Percentiles rank a stretch among this genome's conserved stretches.
These are phyloP conservation scores for Uria lomvia DNA, from an alignment of 2,113 vertebrate species.

Conservation along the genomic window DNA sequence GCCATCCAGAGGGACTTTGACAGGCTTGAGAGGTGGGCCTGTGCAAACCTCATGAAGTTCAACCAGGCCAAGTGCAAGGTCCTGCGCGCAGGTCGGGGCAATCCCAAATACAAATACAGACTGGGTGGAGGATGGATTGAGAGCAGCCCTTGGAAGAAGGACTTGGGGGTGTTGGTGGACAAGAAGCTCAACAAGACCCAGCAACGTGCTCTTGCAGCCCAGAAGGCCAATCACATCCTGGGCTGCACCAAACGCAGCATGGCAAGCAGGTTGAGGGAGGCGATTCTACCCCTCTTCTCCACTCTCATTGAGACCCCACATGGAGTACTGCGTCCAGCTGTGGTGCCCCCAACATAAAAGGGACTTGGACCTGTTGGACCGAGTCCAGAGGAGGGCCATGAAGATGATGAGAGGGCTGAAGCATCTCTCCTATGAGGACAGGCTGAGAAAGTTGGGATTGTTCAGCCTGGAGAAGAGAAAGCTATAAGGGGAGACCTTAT, in stretches of 20 bases:
- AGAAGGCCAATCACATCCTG: not conserved
- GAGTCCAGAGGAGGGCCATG: not conserved
- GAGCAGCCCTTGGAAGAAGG: not conserved
- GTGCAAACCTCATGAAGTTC: not conserved
- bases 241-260: not conserved
- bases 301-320: not conserved
- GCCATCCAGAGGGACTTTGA: not conserved
- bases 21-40: not conserved
- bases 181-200: not conserved
- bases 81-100: not conserved
- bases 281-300: not conserved
- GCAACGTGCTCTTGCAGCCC: not conserved
- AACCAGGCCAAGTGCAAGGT: not conserved
- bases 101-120: not conserved
- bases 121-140: not conserved
- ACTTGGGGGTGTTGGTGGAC: not conserved
- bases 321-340: not conserved
- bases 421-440: not conserved
- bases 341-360: not conserved
- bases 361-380: not conserved
- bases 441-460: not conserved
- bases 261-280: not conserved
- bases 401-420: not conserved
- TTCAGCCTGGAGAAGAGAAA: not conserved
- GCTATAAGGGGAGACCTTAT: not conserved